Conservation (phyloP, 2,888 invertebrate species). For the Tetranychus piercei region DNA sequence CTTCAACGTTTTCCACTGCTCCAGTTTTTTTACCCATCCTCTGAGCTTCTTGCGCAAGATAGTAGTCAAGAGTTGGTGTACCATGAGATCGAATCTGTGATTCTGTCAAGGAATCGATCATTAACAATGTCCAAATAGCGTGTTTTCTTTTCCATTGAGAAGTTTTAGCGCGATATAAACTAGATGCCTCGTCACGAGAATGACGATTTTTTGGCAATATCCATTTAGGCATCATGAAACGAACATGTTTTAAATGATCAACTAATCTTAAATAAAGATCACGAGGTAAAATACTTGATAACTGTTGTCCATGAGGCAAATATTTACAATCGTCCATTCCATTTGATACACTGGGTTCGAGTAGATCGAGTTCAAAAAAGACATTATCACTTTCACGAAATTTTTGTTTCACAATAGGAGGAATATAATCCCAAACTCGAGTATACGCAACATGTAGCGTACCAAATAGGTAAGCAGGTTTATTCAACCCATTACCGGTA, state of each 20-base stretch:
- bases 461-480: constrained; percentile 38
- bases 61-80: constrained; percentile 39
- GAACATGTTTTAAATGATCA: constrained; percentile 36
- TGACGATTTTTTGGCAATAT: constrained; percentile 33
- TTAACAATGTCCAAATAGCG: constrained; percentile 41
- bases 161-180: constrained; percentile 36
- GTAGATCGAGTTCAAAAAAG: constrained; percentile 40
- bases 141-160: constrained; percentile 40
- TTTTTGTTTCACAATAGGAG: constrained; percentile 37
- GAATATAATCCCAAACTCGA: constrained; percentile 39
- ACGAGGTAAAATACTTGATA: constrained; percentile 34
- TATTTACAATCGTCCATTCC: constrained; percentile 37
- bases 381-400: constrained; percentile 37
- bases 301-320: constrained; percentile 32
- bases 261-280: constrained; percentile 35
- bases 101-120: constrained; percentile 39
- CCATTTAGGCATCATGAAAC: constrained; percentile 35
- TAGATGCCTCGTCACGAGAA: constrained; percentile 34
- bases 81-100: constrained; percentile 35
- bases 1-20: constrained; percentile 39
- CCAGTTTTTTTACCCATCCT: constrained; percentile 35
- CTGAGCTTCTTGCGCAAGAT: constrained; percentile 38
- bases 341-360: constrained; percentile 36
- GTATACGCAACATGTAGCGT: constrained; percentile 42
- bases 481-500: constrained; percentile 29